Evolutionary conservation across 2,113 vertebrate species (phyloP).

Genomic region (Salvator merianae): DNA sequence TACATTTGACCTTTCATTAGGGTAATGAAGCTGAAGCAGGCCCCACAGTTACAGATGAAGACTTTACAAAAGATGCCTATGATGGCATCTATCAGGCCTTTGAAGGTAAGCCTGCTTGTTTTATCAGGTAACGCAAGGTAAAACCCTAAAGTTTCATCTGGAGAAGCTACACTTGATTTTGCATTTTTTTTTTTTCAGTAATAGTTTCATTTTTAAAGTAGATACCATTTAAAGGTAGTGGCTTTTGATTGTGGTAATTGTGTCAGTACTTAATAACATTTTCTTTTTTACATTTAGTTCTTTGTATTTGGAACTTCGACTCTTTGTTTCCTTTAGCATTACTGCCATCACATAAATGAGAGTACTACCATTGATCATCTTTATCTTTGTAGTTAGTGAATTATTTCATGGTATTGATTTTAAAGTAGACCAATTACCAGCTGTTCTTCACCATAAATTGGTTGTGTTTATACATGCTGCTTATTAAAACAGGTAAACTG

Average conservation of each 20-base stretch:
- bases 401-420: constrained; percentile 37
- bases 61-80: constrained; percentile 72
- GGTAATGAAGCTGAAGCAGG: constrained; percentile 68
- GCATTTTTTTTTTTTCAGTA: background rate
- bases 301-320: background rate
- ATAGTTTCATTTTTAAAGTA: background rate
- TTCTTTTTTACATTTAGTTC: background rate
- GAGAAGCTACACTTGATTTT: background rate
- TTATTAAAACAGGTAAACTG: constrained; percentile 40
- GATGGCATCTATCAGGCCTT: constrained; percentile 69
- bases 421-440: constrained; percentile 19
- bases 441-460: background rate
- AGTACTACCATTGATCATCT: constrained; percentile 25
- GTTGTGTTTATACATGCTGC: background rate
- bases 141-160: background rate
- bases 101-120: constrained; percentile 60
- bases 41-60: constrained; percentile 65
- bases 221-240: background rate
- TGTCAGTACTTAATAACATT: background rate
- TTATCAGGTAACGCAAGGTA: constrained; percentile 27
- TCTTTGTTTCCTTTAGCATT: constrained; percentile 4
- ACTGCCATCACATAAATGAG: constrained; percentile 20
- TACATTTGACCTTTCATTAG: constrained; percentile 51
- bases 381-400: constrained; percentile 25
- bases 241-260: background rate